Conservation (phyloP, 2,797 vertebrate genomes). For the Phalloptychus januarius region DNA sequence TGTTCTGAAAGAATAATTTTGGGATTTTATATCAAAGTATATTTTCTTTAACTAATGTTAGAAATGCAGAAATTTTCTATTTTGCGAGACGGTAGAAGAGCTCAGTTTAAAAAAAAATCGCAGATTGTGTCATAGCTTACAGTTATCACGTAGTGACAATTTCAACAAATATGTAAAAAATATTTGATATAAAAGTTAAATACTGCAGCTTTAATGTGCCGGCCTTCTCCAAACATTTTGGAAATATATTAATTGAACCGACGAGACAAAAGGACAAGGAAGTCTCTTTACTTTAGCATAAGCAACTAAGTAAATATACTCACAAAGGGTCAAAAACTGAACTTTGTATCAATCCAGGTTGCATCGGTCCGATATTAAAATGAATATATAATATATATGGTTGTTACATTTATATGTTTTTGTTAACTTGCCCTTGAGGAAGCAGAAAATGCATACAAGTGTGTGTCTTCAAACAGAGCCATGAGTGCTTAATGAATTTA, state of each 20-base stretch:
- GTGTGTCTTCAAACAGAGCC: constrained; percentile 71
- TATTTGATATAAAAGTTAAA: too few species aligned
- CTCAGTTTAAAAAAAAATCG: too few species aligned
- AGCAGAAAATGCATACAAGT: constrained; percentile 16
- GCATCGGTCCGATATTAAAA: not conserved
- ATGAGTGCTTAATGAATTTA: constrained; percentile 83
- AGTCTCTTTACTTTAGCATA: too few species aligned
- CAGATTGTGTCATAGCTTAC: too few species aligned
- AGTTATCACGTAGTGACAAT: too few species aligned
- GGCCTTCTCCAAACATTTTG: too few species aligned
- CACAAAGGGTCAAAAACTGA: not conserved
- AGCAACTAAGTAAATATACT: not conserved
- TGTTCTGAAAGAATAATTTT: not conserved
- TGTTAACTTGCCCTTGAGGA: constrained; percentile 32
- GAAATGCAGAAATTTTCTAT: not conserved
- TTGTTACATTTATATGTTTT: constrained; percentile 34
- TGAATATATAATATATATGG: not conserved
- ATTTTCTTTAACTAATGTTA: not conserved
- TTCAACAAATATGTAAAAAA: too few species aligned
- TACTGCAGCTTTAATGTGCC: too few species aligned
- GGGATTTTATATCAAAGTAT: not conserved
- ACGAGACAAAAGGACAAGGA: too few species aligned
- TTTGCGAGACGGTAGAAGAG: too few species aligned
- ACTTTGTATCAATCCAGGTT: not conserved
- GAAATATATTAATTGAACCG: too few species aligned